phyloP scores from a whole-genome alignment of 2,113 vertebrate genomes.

The Acanthochromis polyacanthus region DNA sequence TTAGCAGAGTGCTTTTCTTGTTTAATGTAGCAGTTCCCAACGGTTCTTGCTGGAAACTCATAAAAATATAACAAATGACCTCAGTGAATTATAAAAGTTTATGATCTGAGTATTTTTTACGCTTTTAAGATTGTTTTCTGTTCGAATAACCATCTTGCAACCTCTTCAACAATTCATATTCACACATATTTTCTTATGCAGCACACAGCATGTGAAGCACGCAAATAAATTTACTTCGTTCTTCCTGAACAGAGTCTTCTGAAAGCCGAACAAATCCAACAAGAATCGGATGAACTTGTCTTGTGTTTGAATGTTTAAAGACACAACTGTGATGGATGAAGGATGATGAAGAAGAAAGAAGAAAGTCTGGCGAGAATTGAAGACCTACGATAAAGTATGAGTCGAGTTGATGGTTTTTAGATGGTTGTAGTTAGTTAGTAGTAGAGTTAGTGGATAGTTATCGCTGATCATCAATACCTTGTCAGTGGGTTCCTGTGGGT shows the following conservation, averaged over 20 bases:
- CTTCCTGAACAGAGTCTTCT: background rate
- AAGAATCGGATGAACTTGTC: background rate
- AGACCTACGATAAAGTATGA: background rate
- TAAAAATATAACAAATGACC: too few relatives aligned
- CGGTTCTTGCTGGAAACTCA: too few relatives aligned
- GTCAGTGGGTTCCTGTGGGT: slow-evolving; percentile 52
- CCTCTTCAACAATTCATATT: too few relatives aligned
- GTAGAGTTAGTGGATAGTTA: slow-evolving; percentile 22
- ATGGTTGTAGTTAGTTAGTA: slow-evolving; percentile 4
- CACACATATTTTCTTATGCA: background rate
- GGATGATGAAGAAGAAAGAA: slow-evolving; percentile 14
- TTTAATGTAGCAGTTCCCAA: too few relatives aligned
- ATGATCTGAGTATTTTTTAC: too few relatives aligned
- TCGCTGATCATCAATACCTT: slow-evolving; percentile 68
- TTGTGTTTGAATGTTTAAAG: background rate
- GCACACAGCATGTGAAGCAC: too few relatives aligned
- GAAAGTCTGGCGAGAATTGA: background rate
- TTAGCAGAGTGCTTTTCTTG: too few relatives aligned
- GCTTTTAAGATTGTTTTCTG: too few relatives aligned
- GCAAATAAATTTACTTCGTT: background rate
- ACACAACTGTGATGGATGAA: background rate
- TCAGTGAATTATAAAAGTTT: too few relatives aligned
- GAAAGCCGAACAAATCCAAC: background rate
- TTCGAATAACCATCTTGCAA: background rate
- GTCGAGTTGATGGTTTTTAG: too few relatives aligned